Evolutionary conservation across 1,140 invertebrate species (phyloP).

Genomic region (Goniozus legneri): DNA sequence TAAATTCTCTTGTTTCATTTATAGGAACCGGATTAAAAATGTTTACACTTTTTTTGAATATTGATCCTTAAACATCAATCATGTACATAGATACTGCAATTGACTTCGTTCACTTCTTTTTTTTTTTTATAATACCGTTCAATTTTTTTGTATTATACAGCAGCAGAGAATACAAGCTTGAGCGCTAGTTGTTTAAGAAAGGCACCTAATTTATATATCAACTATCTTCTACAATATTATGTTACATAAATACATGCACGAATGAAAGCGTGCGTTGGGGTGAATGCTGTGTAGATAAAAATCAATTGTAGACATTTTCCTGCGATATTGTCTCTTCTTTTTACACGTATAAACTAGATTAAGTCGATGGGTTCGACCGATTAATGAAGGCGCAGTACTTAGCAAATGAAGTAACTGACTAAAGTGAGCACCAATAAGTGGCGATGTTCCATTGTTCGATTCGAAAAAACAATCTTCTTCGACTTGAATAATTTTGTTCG

Average conservation of each 20-base stretch:
- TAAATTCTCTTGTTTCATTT: conserved; percentile 5
- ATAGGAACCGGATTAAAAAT: conserved; percentile 24
- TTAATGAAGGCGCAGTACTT: not conserved
- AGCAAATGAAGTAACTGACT: no score
- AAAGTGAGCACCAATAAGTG: no score
- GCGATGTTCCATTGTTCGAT: no score
- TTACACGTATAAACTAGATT: no score
- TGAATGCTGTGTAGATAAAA: not conserved
- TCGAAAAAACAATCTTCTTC: no score
- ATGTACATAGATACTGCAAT: conserved; percentile 17
- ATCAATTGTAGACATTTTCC: not conserved
- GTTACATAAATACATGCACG: conserved; percentile 19
- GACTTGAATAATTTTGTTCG: no score
- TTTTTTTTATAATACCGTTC: conserved; percentile 16
- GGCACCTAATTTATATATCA: conserved; percentile 41
- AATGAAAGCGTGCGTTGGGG: not conserved
- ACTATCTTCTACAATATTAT: no score
- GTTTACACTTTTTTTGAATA: conserved; percentile 20
- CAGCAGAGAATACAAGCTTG: conserved; percentile 26
- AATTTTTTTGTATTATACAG: conserved; percentile 20
- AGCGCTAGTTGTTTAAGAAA: conserved; percentile 36
- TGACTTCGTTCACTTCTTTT: conserved; percentile 19
- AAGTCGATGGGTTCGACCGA: not conserved
- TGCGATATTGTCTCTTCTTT: no score
- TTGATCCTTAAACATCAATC: conserved; percentile 12